Base-by-base conservation (phyloP, 2,113 vertebrate genomes). In the Zosterops borbonicus region DNA sequence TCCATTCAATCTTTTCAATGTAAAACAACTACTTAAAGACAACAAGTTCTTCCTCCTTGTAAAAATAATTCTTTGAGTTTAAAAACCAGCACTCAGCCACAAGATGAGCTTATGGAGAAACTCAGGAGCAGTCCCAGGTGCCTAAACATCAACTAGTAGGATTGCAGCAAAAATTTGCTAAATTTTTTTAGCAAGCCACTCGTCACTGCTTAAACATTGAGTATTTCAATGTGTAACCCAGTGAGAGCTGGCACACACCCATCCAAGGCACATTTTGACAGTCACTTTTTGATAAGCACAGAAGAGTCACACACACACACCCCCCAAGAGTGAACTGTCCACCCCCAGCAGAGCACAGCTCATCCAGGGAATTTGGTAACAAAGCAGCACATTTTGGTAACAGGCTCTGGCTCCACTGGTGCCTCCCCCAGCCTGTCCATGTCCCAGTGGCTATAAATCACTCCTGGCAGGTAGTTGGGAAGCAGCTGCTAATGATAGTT, bases 401-500 rank as follows among this genome's bases (percentile, higher is more conserved):
- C 79, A 31, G 4, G 27, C 89, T 90, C 83, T 37, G 87, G 80
- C 91, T 96, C 93, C 94, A 60, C 53, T 9, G 8, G 44, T 39
- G 60, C 84, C 29, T 52, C 50, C 65, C 83, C 75, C 6, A 5
- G 6, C 6, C 78, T 14, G 5, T 31, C 89, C 94, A 1, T 68
- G 21, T 68, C 93, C 89, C 76, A 37, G 19, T 2, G 37, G 73
- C 97, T 83, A 98, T 99, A 99, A 99, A 99, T 99, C 99, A 99
- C 96, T 97, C 33, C 93, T 98, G 97, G 98, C 98, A 98, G 98
- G 98, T 99, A 99, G 98, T 96, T 98, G 98, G 98, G 98, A 99
- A 99, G 98, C 99, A 99, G 99, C 99, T 99, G 99, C 97, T 97
- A 98, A 98, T 96, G 98, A 98, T 96, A 98, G 98, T 97, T 98